These are phyloP conservation scores for Parus major DNA, from an alignment of 2,113 vertebrate species.

Conservation along the genomic window DNA sequence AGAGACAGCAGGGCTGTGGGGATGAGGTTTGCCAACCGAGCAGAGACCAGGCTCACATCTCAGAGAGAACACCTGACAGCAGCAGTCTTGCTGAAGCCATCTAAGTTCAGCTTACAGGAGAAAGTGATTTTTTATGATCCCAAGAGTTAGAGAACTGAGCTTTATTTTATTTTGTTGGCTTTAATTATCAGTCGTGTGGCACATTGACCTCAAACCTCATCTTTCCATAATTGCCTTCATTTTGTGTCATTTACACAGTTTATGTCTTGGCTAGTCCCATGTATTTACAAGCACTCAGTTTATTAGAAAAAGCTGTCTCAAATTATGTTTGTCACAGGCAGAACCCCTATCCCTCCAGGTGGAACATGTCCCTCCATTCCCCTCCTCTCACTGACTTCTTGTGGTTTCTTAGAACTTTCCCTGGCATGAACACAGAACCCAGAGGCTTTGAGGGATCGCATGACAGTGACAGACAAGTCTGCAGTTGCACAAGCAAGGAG, in stretches of 20 bases:
- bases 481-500: constrained; percentile 6
- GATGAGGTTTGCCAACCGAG: background rate
- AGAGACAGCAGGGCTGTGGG: background rate
- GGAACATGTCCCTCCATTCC: background rate
- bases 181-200: background rate
- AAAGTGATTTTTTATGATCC: background rate
- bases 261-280: background rate
- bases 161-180: background rate
- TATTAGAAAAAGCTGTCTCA: background rate
- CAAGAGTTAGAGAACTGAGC: background rate
- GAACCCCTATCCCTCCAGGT: background rate
- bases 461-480: background rate
- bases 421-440: background rate
- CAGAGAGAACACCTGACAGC: background rate
- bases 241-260: background rate
- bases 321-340: background rate
- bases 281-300: background rate
- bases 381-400: background rate
- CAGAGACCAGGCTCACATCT: accelerated
- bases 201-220: background rate
- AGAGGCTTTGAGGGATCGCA: background rate
- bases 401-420: background rate
- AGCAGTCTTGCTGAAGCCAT: background rate
- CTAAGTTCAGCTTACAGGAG: background rate
- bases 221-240: background rate